Evolutionary conservation across 2,888 invertebrate species (phyloP).

Genomic region (Deilephila elpenor): DNA sequence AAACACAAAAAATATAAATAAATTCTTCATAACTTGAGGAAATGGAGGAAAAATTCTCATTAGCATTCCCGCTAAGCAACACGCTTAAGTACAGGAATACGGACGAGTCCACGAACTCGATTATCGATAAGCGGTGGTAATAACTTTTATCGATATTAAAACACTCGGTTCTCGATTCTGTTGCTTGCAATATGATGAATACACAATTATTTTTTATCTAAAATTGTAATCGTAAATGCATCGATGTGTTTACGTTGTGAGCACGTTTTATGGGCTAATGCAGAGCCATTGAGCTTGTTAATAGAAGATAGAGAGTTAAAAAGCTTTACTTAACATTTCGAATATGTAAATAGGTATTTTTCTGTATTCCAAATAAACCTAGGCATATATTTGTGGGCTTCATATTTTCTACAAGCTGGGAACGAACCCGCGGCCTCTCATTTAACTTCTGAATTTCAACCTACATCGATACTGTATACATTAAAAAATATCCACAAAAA

Average conservation of each 20-base stretch:
- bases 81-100: slow-evolving; percentile 36
- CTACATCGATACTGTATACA: no score
- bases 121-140: slow-evolving; percentile 50
- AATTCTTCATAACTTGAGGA: background rate
- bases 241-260: background rate
- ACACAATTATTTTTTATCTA: slow-evolving; percentile 27
- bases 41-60: slow-evolving; percentile 3
- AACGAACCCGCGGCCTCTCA: no score
- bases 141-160: slow-evolving; percentile 40
- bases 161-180: background rate
- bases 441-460: no score
- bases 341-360: no score
- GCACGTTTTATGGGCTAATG: slow-evolving; percentile 11
- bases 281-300: background rate
- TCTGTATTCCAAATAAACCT: no score
- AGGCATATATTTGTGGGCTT: background rate
- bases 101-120: slow-evolving; percentile 51
- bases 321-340: no score
- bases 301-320: no score
- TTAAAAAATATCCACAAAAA: no score
- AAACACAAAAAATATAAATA: background rate
- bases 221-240: slow-evolving; percentile 40
- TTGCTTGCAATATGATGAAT: background rate
- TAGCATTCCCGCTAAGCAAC: background rate
- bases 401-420: background rate